These are phyloP conservation scores for Sebastes melanostomus DNA, from an alignment of 2,797 vertebrate species.

Conservation along the genomic window DNA sequence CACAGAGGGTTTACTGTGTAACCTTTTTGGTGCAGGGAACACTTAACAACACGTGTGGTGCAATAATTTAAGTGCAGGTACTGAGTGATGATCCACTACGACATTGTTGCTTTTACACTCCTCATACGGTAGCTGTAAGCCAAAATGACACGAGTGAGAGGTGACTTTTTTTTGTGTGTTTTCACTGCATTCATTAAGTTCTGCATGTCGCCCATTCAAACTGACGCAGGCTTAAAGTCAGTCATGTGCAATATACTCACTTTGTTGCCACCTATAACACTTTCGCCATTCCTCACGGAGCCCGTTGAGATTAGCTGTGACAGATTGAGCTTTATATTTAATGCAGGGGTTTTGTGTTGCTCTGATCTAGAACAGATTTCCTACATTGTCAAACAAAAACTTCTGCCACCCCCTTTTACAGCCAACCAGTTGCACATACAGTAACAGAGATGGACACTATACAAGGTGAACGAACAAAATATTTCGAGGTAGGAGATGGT, in stretches of 20 bases:
- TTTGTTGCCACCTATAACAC: conserved; percentile 17
- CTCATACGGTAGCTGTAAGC: conserved; percentile 15
- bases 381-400: not conserved
- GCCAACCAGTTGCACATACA: conserved; percentile 14
- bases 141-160: conserved; percentile 36
- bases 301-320: conserved; percentile 32
- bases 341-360: not conserved
- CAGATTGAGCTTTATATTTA: conserved; percentile 7
- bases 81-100: conserved; percentile 30
- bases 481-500: not conserved
- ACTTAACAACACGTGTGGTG: conserved; percentile 43
- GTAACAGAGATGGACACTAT: conserved; percentile 55
- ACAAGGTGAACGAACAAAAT: conserved; percentile 46
- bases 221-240: conserved; percentile 2
- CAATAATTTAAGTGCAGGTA: conserved; percentile 53
- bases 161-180: not conserved
- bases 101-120: conserved; percentile 38
- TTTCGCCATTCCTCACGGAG: conserved; percentile 21
- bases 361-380: conserved; percentile 13
- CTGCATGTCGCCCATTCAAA: not conserved
- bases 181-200: not conserved
- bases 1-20: conserved; percentile 16
- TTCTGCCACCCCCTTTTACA: not conserved
- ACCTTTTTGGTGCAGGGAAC: conserved; percentile 44
- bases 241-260: conserved; percentile 21